Evolutionary conservation across 2,888 invertebrate species (phyloP).

Genomic region (Zhuqinia jingwanae): DNA sequence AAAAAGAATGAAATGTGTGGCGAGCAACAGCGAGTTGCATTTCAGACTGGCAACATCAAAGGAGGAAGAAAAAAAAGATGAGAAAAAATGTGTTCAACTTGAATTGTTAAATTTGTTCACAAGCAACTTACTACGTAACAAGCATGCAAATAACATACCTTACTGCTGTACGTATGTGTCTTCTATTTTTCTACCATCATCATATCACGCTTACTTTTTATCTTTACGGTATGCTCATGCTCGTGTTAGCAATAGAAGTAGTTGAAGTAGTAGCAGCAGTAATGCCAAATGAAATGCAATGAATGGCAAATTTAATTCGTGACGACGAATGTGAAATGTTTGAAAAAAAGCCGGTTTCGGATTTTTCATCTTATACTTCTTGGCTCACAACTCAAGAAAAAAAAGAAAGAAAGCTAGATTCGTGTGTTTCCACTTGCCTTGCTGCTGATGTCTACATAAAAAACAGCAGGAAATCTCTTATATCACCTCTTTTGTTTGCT

Average conservation of each 20-base stretch:
- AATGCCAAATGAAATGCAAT: conserved; percentile 71
- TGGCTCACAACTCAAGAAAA: conserved; percentile 33
- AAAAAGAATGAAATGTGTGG: conserved; percentile 59
- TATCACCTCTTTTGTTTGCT: conserved; percentile 25
- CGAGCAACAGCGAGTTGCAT: conserved; percentile 44
- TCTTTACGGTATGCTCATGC: background rate
- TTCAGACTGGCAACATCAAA: conserved; percentile 24
- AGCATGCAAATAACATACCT: background rate
- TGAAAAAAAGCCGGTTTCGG: conserved; percentile 34
- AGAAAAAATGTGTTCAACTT: conserved; percentile 42
- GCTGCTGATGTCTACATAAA: background rate
- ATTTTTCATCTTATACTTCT: conserved; percentile 9
- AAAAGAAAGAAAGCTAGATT: background rate
- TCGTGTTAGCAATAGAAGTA: background rate
- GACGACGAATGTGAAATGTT: conserved; percentile 61
- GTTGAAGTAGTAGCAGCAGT: background rate
- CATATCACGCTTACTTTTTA: background rate
- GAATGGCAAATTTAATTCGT: conserved; percentile 75
- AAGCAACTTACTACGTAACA: too few relatives aligned
- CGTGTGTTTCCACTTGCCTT: background rate
- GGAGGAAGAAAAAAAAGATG: background rate
- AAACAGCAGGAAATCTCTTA: conserved; percentile 25
- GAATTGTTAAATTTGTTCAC: conserved; percentile 33
- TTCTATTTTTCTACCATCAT: background rate
- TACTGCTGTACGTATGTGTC: background rate